A percentile compares a stretch with the other conserved stretches of the same genome.
These are phyloP conservation scores for Caenorhabditis sp. DNA, from an alignment of 2,888 invertebrate species.

Conservation along the genomic window DNA sequence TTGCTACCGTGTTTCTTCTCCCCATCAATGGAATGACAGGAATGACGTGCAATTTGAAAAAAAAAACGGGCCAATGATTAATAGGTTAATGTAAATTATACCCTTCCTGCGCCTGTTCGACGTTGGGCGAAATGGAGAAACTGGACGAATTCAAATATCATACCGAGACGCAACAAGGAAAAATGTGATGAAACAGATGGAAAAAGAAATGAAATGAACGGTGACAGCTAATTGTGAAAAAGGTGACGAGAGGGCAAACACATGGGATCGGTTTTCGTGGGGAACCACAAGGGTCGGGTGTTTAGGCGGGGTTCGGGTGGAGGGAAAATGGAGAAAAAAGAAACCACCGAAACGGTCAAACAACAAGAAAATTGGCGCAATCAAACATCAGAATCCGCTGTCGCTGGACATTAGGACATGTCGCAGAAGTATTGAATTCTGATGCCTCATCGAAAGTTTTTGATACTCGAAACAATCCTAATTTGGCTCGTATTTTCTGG, in stretches of 20 bases:
- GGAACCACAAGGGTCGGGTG: slow-evolving; percentile 19
- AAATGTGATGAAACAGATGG: slow-evolving; percentile 13
- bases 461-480: slow-evolving; percentile 22
- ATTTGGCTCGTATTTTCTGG: no score
- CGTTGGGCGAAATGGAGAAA: slow-evolving; percentile 3
- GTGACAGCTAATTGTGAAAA: slow-evolving; percentile 37
- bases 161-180: slow-evolving; percentile 18
- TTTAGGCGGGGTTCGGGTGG: slow-evolving; percentile 33
- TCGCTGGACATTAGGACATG: slow-evolving; percentile 11
- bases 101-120: slow-evolving; percentile 10
- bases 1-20: background rate
- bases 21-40: background rate
- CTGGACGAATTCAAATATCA: slow-evolving; percentile 22
- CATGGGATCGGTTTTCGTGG: slow-evolving; percentile 48
- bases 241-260: slow-evolving; percentile 55
- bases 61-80: slow-evolving; percentile 2
- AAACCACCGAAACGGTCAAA: slow-evolving; percentile 46
- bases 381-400: slow-evolving; percentile 60
- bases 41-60: background rate
- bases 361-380: slow-evolving; percentile 47
- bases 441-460: slow-evolving; percentile 13
- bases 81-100: slow-evolving; percentile 7
- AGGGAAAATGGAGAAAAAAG: background rate
- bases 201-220: slow-evolving; percentile 19
- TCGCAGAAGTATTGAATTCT: slow-evolving; percentile 26